Conservation (phyloP, 1,140 invertebrate species). For the Cardiocondyla obscurior region DNA sequence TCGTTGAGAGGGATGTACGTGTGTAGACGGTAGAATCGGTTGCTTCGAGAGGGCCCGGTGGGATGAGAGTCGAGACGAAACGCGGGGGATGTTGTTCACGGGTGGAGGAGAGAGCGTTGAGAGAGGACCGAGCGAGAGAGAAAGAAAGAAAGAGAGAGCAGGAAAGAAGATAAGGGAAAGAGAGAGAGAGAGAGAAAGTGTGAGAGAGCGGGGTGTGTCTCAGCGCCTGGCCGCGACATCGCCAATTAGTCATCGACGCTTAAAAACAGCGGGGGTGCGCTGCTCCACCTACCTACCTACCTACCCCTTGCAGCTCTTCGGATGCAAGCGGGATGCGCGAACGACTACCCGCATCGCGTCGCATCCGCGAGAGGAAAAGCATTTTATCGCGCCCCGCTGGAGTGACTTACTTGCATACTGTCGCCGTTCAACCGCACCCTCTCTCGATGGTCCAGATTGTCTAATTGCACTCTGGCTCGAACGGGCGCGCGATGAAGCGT, state of each 20-base stretch:
- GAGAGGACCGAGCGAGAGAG: conserved; percentile 38
- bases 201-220: conserved; percentile 77
- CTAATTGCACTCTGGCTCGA: conserved; percentile 52
- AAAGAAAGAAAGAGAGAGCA: conserved; percentile 60
- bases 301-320: conserved; percentile 52
- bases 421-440: conserved; percentile 42
- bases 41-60: conserved; percentile 56
- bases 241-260: conserved; percentile 83
- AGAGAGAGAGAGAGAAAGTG: conserved; percentile 63
- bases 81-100: conserved; percentile 24
- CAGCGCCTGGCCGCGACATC: conserved; percentile 83
- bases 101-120: conserved; percentile 15
- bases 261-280: conserved; percentile 81
- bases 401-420: conserved; percentile 76
- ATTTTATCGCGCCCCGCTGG: conserved; percentile 75
- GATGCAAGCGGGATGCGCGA: conserved; percentile 60
- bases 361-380: conserved; percentile 68
- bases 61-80: conserved; percentile 55
- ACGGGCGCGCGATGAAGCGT: background rate
- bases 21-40: conserved; percentile 50
- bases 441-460: background rate
- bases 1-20: conserved; percentile 50
- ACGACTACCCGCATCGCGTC: conserved; percentile 41
- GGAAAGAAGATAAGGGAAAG: conserved; percentile 52
- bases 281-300: conserved; percentile 72